Percentiles rank a stretch among this genome's conserved stretches.
These are phyloP conservation scores for Oenanthe melanoleuca DNA, from an alignment of 2,113 vertebrate genomes.

Conservation along the genomic window DNA sequence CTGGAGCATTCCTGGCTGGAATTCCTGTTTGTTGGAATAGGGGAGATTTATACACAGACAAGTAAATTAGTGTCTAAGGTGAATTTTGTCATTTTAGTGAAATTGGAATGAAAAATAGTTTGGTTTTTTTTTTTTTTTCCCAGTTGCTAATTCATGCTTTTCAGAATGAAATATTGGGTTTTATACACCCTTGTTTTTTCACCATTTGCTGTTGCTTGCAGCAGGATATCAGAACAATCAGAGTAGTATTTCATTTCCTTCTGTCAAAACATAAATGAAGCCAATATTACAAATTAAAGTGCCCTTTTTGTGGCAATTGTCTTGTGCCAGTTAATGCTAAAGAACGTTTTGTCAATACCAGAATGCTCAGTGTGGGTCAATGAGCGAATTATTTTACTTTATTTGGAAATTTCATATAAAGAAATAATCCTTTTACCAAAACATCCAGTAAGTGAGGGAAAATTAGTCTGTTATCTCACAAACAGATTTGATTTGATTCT, in stretches of 20 bases:
- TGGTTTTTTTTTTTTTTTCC: not conserved
- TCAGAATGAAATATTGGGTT: conserved; percentile 8
- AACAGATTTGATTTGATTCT: not conserved
- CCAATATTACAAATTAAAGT: conserved; percentile 22
- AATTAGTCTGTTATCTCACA: not conserved
- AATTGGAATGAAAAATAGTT: conserved; percentile 24
- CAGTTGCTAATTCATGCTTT: not conserved
- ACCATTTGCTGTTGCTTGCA: conserved; percentile 7
- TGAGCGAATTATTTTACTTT: not conserved
- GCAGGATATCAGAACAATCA: not conserved
- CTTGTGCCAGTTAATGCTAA: not conserved
- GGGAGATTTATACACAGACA: not conserved
- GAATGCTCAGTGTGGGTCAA: not conserved
- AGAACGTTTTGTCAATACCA: not conserved
- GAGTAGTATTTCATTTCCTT: not conserved
- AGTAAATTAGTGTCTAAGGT: conserved; percentile 48
- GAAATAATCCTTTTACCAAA: not conserved
- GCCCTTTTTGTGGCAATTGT: not conserved
- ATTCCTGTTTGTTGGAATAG: conserved; percentile 1
- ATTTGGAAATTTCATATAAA: not conserved
- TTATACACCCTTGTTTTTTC: not conserved
- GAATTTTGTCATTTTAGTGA: conserved; percentile 19
- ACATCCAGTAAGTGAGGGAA: not conserved
- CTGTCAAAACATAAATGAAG: conserved; percentile 28
- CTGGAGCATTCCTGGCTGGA: conserved; percentile 2